A percentile compares a stretch with the other conserved stretches of the same genome.
Evolutionary conservation across 1,140 invertebrate genomes (phyloP).

Genomic region (Lepidurus packardi): DNA sequence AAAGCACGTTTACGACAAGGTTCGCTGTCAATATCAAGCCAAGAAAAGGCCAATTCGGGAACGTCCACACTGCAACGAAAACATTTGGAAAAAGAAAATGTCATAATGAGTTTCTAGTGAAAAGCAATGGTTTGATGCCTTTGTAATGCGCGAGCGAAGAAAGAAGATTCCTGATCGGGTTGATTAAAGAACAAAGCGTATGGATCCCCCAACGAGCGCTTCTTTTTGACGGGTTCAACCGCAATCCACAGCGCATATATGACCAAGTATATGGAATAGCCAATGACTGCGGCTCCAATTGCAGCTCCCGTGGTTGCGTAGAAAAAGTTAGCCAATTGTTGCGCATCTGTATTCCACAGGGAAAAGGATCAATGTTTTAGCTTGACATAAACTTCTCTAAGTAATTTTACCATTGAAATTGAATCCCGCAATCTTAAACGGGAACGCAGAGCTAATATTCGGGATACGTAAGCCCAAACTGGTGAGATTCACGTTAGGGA

Average conservation of each 20-base stretch:
- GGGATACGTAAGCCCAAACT: slow-evolving; percentile 4
- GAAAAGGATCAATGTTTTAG: neutral
- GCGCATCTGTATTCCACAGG: neutral
- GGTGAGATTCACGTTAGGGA: neutral
- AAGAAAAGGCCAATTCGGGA: neutral
- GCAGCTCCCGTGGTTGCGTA: neutral
- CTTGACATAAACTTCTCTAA: neutral
- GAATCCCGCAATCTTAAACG: neutral
- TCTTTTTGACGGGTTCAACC: neutral
- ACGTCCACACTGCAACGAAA: neutral
- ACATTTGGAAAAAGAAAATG: neutral
- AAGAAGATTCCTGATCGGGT: neutral
- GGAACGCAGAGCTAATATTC: neutral
- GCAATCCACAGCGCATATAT: neutral
- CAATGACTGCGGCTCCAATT: neutral
- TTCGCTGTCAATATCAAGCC: slow-evolving; percentile 10
- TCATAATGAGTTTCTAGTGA: neutral
- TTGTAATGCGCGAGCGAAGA: neutral
- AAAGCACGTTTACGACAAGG: slow-evolving; percentile 23
- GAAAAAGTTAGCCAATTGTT: neutral
- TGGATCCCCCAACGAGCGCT: neutral
- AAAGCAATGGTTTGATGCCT: neutral
- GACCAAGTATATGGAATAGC: neutral
- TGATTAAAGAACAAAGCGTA: neutral
- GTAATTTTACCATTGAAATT: neutral